Conservation (phyloP, 2,113 vertebrate species). For the Tichodroma muraria region DNA sequence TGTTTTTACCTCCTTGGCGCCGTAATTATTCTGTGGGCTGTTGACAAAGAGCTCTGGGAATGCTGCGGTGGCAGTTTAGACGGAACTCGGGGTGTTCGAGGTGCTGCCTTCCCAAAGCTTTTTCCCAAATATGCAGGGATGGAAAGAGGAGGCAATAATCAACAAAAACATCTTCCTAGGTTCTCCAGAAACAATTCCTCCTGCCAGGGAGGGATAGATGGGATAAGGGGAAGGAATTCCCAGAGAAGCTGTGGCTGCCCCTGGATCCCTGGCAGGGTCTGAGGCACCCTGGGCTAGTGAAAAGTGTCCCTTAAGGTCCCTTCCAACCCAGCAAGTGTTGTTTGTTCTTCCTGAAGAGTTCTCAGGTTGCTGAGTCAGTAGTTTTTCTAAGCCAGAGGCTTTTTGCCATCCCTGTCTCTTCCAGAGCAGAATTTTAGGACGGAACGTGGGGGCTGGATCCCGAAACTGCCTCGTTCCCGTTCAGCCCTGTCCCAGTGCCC, state of each 20-base stretch:
- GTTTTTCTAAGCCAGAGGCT: neutral
- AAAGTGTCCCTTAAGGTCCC: neutral
- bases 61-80: neutral
- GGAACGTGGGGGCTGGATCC: neutral
- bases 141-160: neutral
- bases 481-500: neutral
- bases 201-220: neutral
- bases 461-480: neutral
- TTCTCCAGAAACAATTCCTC: neutral
- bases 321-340: accelerated
- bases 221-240: neutral
- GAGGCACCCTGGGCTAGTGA: neutral
- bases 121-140: neutral
- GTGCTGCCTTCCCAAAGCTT: neutral
- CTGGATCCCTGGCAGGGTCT: neutral
- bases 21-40: accelerated
- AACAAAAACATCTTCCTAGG: neutral
- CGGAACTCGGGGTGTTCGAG: neutral
- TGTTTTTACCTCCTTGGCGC: neutral
- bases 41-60: neutral
- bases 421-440: neutral
- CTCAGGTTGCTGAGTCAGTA: neutral
- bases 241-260: neutral
- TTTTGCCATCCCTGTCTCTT: neutral
- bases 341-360: neutral